Base-by-base conservation (phyloP, 2,113 vertebrate genomes). In the Oncorhynchus nerka region DNA sequence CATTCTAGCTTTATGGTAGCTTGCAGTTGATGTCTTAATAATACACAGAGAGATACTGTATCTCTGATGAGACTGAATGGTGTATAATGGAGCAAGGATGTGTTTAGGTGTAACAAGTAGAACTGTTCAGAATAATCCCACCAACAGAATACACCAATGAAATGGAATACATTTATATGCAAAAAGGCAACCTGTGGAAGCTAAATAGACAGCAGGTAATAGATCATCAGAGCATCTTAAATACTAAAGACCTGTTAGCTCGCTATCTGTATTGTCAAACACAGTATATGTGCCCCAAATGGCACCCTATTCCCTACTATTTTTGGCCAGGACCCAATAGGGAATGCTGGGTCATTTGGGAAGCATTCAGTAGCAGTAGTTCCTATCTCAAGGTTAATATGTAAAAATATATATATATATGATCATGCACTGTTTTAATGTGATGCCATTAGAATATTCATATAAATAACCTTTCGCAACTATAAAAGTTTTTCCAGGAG, bases 141-240 rank as follows among this genome's bases (percentile, higher is more conserved):
- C 77, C 61, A 45, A 45, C 82, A 86, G 80, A 82, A 83, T 83
- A 64, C 81, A 78, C 74, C 76, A 78, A 70, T 83, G 77, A 84
- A 87, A 84, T 74, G 74, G 76, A 84, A 81, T 84, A 83, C 75
- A 87, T 87, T 86, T 86, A 84, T 81, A 89, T 87, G 86, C 85
- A 88, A 87, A 88, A 85, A 71, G 66, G 79, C 76, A 61, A 66
- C 61, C 2, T 16, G 9, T 69, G 75, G 85, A 83, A 82, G 80
- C 61, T 67, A 57, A 20, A 15, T 66, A 76, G 81, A 82, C 83
- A 89, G 83, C 71, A 85, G 86, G 83, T 85, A 86, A 85, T 86
- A 79, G 74, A 75, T 79, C 82, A 83, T 75, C 83, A 89, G 82
- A 74, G 66, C 75, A 68, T 88, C 81, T 85, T 83, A 87, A 88